A percentile compares a stretch with the other conserved stretches of the same genome.
Evolutionary conservation across 2,888 invertebrate species (phyloP).

Genomic region (Erebia ligea): DNA sequence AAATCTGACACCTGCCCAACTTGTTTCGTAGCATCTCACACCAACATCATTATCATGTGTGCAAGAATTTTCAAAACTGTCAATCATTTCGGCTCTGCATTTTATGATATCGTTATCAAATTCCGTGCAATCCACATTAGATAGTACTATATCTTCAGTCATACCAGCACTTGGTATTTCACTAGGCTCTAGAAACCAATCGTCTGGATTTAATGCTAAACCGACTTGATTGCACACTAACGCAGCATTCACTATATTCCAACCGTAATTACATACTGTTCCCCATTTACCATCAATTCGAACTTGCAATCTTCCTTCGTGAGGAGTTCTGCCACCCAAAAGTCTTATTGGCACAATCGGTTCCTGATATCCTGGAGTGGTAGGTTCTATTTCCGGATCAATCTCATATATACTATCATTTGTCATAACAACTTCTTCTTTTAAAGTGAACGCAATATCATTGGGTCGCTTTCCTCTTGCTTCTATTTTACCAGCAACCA

Average conservation of each 20-base stretch:
- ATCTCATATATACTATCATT: constrained; percentile 85
- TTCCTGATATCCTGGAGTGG: constrained; percentile 84
- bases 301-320: constrained; percentile 95
- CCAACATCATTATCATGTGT: constrained; percentile 94
- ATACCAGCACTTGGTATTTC: constrained; percentile 92
- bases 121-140: constrained; percentile 95
- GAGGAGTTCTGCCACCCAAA: constrained; percentile 90
- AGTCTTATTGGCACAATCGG: constrained; percentile 89
- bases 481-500: constrained; percentile 96
- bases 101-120: constrained; percentile 95
- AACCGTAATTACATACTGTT: constrained; percentile 98
- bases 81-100: constrained; percentile 90
- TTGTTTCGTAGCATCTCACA: constrained; percentile 93
- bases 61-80: constrained; percentile 95
- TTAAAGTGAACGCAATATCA: constrained; percentile 90
- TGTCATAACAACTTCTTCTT: constrained; percentile 87
- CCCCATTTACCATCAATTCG: constrained; percentile 95
- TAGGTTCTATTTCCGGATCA: constrained; percentile 83
- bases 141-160: constrained; percentile 89
- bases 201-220: constrained; percentile 94
- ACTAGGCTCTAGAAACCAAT: constrained; percentile 93
- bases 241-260: constrained; percentile 96
- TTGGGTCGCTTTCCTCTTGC: constrained; percentile 91
- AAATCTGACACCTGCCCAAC: constrained; percentile 97
- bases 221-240: constrained; percentile 98